A percentile compares a stretch with the other conserved stretches of the same genome.
These are phyloP conservation scores for Morinoia aosen DNA, from an alignment of 2,888 invertebrate genomes.

Conservation along the genomic window DNA sequence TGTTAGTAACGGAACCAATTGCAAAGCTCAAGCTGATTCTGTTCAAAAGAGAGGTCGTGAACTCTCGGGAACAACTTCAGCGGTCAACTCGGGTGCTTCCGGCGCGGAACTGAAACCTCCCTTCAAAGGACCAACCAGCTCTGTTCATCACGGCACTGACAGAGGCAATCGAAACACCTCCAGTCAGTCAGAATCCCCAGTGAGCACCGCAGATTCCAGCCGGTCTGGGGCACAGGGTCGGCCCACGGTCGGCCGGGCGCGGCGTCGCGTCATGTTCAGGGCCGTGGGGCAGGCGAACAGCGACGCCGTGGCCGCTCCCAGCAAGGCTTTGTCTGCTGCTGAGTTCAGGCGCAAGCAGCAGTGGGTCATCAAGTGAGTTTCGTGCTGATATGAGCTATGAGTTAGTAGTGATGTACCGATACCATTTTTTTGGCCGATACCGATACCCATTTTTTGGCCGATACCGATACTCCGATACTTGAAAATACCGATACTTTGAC, in stretches of 20 bases:
- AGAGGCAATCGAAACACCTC: background rate
- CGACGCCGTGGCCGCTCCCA: background rate
- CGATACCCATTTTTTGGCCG: no score
- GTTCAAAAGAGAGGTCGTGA: background rate
- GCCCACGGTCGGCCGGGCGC: background rate
- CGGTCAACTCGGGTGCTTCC: background rate
- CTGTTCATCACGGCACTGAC: background rate
- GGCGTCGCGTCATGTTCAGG: slow-evolving; percentile 10
- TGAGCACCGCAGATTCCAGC: background rate
- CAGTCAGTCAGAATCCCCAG: background rate
- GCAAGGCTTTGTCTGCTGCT: background rate
- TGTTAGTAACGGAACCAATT: background rate
- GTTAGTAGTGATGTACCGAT: no score
- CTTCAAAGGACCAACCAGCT: background rate
- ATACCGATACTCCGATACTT: no score
- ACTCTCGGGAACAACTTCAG: background rate
- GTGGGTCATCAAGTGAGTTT: slow-evolving; percentile 24
- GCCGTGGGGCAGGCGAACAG: background rate
- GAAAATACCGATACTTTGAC: no score
- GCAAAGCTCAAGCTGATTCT: background rate
- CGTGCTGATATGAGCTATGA: no score
- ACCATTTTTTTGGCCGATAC: no score
- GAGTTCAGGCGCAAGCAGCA: slow-evolving; percentile 18
- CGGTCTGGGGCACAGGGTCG: background rate
- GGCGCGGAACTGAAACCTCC: background rate